Evolutionary conservation across 2,888 invertebrate genomes (phyloP).

Genomic region (Mythimna vitellina): DNA sequence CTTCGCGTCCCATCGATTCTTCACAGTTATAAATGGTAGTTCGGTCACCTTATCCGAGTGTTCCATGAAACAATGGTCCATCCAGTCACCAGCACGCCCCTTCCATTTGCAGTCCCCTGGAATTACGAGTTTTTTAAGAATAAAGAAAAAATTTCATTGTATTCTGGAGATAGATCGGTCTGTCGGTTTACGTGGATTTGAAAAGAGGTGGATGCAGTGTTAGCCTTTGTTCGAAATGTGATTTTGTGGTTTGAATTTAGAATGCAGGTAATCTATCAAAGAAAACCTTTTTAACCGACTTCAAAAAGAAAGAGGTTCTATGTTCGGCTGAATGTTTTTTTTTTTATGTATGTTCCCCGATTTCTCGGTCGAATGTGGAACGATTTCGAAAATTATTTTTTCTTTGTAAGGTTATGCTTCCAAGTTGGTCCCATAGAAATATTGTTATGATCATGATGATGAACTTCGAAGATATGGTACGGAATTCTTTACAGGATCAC

Average conservation of each 20-base stretch:
- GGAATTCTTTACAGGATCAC: too few species aligned
- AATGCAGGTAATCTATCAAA: not conserved
- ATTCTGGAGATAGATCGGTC: conserved; percentile 10
- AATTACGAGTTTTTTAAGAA: conserved; percentile 31
- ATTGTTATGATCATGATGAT: too few species aligned
- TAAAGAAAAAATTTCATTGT: conserved; percentile 31
- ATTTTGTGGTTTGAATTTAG: not conserved
- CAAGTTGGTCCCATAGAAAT: too few species aligned
- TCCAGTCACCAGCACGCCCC: conserved; percentile 91
- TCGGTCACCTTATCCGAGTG: conserved; percentile 89
- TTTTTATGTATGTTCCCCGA: too few species aligned
- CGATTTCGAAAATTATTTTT: too few species aligned
- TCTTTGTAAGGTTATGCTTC: too few species aligned
- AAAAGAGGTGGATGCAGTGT: conserved; percentile 8
- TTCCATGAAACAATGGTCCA: conserved; percentile 90
- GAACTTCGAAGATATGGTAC: too few species aligned
- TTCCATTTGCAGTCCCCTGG: conserved; percentile 90
- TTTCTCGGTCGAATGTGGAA: too few species aligned
- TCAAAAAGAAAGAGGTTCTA: too few species aligned
- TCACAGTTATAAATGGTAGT: conserved; percentile 87
- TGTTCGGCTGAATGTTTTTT: too few species aligned
- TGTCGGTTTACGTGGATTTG: conserved; percentile 9
- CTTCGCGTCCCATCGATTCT: conserved; percentile 87
- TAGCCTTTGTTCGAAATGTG: not conserved
- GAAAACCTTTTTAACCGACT: too few species aligned